Percentiles rank a stretch among this genome's conserved stretches.
Conservation (phyloP, 1,140 invertebrate genomes). For the Zaprionus taronus region DNA sequence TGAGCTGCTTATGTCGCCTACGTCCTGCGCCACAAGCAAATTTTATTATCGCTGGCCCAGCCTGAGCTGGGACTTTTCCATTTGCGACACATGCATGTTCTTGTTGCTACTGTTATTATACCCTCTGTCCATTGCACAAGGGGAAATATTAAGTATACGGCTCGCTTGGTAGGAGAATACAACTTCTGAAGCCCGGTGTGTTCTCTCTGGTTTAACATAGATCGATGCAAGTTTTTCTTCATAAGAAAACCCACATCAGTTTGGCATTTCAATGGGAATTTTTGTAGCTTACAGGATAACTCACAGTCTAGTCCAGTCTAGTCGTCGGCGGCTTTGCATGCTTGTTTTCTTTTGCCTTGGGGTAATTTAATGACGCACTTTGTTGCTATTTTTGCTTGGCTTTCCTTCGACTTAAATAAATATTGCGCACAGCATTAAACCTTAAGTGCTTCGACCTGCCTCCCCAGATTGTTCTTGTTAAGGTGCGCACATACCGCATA, state of each 20-base stretch:
- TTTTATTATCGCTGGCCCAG: slow-evolving; percentile 59
- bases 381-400: slow-evolving; percentile 52
- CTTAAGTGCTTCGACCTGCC: slow-evolving; percentile 65
- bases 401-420: slow-evolving; percentile 63
- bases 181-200: background rate
- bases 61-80: background rate
- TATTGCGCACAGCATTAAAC: slow-evolving; percentile 60
- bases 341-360: slow-evolving; percentile 12
- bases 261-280: no score
- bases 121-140: background rate
- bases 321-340: background rate
- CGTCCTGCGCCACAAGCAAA: slow-evolving; percentile 57
- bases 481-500: background rate
- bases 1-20: slow-evolving; percentile 67
- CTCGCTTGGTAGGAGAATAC: background rate
- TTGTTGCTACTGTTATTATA: slow-evolving; percentile 14
- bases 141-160: background rate
- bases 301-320: background rate
- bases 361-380: slow-evolving; percentile 61
- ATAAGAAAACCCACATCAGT: no score
- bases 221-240: no score
- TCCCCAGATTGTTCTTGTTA: slow-evolving; percentile 13
- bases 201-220: no score
- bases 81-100: slow-evolving; percentile 13
- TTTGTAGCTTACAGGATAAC: background rate